These are phyloP conservation scores for Parus major DNA, from an alignment of 2,113 vertebrate genomes.

Conservation along the genomic window DNA sequence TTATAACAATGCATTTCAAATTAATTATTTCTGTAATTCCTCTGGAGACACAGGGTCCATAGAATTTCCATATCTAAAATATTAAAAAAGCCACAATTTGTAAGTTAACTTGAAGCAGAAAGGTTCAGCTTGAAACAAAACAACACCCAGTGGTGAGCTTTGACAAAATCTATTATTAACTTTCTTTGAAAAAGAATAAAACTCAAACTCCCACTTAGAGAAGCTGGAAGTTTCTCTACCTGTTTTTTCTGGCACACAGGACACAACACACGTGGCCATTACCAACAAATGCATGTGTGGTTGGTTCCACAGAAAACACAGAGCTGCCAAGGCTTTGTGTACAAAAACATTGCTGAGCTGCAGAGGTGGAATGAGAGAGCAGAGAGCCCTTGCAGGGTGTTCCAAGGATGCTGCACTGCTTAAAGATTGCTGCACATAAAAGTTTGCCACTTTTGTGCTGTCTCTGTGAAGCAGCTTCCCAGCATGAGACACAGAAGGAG, in stretches of 20 bases:
- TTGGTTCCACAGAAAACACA: neutral
- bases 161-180: neutral
- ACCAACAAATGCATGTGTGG: neutral
- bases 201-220: neutral
- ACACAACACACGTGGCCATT: neutral
- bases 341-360: neutral
- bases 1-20: neutral
- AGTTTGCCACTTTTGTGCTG: neutral
- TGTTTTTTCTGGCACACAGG: neutral
- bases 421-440: neutral
- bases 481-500: neutral
- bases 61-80: neutral
- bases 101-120: neutral
- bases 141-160: neutral
- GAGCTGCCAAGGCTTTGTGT: neutral
- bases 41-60: neutral
- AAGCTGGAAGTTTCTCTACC: neutral
- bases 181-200: neutral
- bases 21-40: neutral
- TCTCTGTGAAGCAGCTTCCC: neutral
- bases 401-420: neutral
- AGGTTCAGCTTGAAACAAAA: neutral
- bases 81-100: neutral
- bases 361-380: neutral
- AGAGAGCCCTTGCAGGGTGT: neutral